Base-by-base conservation (phyloP, 2,888 invertebrate species). In the Ophion ellenae region DNA sequence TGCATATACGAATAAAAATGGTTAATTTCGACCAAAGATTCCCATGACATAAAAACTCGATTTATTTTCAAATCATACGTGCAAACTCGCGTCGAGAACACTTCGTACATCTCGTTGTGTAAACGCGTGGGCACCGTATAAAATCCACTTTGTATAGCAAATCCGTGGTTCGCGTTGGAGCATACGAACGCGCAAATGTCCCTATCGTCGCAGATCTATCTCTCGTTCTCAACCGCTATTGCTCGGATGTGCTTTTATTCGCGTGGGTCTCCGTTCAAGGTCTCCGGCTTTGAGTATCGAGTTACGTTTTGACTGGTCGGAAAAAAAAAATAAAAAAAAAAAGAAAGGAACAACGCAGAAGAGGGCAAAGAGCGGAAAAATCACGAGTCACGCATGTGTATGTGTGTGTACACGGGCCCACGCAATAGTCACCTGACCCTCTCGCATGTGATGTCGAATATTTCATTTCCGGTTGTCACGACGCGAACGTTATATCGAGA, bases 201-300 rank as follows among this genome's bases (percentile, higher is more conserved):
- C 40, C 40, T 40, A 57, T 57, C 57, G 45, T 24, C 53, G 40
- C 70, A 24, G 40, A 70, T 40, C 40, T 40, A 40, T 40, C 40
- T 70, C 70, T 70, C 14, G 57, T 57, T 45, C 32, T 28, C 32
- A 59, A 14, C 63, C 14, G 24, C 7, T n/a, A 57, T 10, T 32
- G 32, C 20, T 59, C 88, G 89, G 89, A 90, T 87, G 87, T 89
- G 89, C 85, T 89, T 89, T 88, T 86, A 88, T 86, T 84, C 87
- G 89, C 89, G 90, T 90, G 89, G 80, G 77, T 59, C 67, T 47
- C 70, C 88, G 87, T 89, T 91, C 92, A 92, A 92, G 91, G 93
- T 90, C 90, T 89, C 78, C 78, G 82, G 63, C 57, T 53, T 76
- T 82, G 86, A 85, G 89, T 88, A 86, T 91, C 89, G 86, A 87